Conservation (phyloP, 64 coral and sea anemone genomes). For the Astreopora myriophthalma region DNA sequence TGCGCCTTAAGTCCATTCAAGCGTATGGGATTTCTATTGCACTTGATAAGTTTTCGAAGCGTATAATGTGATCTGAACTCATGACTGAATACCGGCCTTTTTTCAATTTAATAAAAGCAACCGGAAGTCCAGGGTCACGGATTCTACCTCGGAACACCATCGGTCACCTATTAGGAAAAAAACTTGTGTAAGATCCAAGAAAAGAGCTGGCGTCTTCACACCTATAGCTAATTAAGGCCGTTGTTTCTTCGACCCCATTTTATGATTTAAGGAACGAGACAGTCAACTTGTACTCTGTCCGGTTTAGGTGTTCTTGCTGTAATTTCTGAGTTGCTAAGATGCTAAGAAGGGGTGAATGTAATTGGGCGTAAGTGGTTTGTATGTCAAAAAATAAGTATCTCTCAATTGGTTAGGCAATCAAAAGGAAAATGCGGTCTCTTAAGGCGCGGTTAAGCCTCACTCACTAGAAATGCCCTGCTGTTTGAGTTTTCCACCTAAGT, state of each 20-base stretch:
- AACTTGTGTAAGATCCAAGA: too few species aligned
- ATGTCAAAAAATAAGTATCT: neutral
- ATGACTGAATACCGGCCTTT: neutral
- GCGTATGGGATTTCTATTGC: neutral
- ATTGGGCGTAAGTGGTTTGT: neutral
- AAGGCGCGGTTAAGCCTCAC: neutral
- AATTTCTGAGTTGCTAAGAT: neutral
- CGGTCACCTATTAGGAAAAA: neutral
- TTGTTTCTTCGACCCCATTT: neutral
- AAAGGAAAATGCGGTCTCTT: neutral
- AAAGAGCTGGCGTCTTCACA: neutral
- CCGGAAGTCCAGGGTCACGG: constrained; percentile 14
- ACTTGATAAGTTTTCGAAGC: neutral
- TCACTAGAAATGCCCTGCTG: neutral
- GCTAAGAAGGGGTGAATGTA: neutral
- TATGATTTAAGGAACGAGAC: neutral
- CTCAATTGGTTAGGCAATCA: neutral
- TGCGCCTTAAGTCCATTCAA: neutral
- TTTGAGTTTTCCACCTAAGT: neutral
- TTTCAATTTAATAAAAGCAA: constrained; percentile 13
- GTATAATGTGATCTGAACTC: neutral
- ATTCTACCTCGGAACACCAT: neutral
- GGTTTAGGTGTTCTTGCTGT: neutral
- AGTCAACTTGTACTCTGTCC: neutral
- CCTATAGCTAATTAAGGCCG: too few species aligned